These are phyloP conservation scores for Jacana jacana DNA, from an alignment of 2,113 vertebrate species.

Conservation along the genomic window DNA sequence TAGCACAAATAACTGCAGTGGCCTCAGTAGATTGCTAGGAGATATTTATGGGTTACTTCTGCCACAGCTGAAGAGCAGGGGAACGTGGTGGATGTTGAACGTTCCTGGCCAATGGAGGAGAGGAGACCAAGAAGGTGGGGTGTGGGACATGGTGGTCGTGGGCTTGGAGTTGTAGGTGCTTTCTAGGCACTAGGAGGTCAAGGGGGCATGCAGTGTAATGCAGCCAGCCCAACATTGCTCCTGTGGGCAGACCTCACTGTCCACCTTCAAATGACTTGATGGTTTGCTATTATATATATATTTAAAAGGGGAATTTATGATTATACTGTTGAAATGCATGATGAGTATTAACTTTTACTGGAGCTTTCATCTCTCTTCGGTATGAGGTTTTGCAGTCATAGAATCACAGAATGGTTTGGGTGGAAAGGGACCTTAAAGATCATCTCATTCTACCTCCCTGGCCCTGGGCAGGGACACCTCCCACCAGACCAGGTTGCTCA, in stretches of 20 bases:
- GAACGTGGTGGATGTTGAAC: rapidly evolving
- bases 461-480: too few relatives aligned
- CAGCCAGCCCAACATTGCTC: neutral
- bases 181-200: neutral
- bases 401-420: neutral
- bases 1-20: neutral
- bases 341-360: neutral
- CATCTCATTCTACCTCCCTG: neutral
- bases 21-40: neutral
- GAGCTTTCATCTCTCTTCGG: neutral
- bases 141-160: neutral
- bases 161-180: neutral
- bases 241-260: neutral
- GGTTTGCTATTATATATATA: rapidly evolving
- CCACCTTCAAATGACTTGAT: neutral
- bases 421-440: neutral
- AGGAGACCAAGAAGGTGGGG: neutral
- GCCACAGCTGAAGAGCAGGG: neutral
- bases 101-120: neutral
- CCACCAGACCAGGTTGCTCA: too few relatives aligned
- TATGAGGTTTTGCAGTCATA: neutral
- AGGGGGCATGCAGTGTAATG: neutral
- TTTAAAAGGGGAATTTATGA: neutral
- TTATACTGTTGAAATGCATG: neutral
- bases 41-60: neutral